Evolutionary conservation across 2,888 invertebrate genomes (phyloP).

Genomic region (Acleris emargana): DNA sequence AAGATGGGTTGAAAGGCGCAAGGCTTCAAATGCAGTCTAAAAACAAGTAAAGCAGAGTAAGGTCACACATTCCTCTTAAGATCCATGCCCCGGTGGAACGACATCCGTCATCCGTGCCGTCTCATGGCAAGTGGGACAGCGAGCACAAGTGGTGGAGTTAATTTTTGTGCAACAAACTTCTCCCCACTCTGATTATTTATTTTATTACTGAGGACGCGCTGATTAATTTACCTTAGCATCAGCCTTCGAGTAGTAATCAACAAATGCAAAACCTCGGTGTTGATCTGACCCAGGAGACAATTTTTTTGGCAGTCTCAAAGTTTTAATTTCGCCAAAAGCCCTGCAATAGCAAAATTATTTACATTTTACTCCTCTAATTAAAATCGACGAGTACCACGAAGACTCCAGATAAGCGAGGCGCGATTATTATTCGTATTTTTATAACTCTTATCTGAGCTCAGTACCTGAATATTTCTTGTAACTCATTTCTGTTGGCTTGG

Average conservation of each 20-base stretch:
- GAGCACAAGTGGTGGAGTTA: not conserved
- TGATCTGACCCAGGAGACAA: slow-evolving; percentile 88
- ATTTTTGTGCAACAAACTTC: not conserved
- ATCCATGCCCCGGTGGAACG: no score
- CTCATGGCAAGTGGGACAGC: no score
- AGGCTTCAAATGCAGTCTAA: slow-evolving; percentile 94
- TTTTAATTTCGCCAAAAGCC: slow-evolving; percentile 96
- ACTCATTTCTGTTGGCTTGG: slow-evolving; percentile 93
- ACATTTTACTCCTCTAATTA: not conserved
- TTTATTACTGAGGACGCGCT: not conserved
- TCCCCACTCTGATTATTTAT: not conserved
- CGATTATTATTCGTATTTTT: slow-evolving; percentile 8
- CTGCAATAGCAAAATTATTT: slow-evolving; percentile 70
- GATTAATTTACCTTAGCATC: slow-evolving; percentile 93
- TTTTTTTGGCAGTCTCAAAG: slow-evolving; percentile 95
- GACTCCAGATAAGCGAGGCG: slow-evolving; percentile 17
- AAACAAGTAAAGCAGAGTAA: slow-evolving; percentile 47
- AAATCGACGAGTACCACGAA: slow-evolving; percentile 1
- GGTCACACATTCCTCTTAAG: not conserved
- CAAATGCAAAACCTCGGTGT: slow-evolving; percentile 98
- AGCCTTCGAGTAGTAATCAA: slow-evolving; percentile 94
- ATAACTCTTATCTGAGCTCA: slow-evolving; percentile 21
- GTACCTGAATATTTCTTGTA: slow-evolving; percentile 95
- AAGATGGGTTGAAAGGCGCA: slow-evolving; percentile 98
- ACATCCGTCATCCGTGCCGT: no score